Evolutionary conservation across 2,797 vertebrate genomes (phyloP).

Genomic region (Florisuga fusca): DNA sequence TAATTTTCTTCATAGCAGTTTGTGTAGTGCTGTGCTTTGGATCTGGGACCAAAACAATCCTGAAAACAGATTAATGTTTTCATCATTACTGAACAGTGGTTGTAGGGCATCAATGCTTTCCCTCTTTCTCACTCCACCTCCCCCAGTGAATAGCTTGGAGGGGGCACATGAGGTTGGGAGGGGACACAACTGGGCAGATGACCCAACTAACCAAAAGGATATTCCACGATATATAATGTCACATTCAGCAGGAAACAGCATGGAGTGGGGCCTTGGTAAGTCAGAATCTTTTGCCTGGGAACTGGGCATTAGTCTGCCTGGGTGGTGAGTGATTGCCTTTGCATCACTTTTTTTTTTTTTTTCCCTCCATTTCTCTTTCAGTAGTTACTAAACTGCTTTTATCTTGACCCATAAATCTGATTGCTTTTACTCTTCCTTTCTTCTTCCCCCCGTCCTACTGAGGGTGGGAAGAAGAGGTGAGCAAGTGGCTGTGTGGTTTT

Average conservation of each 20-base stretch:
- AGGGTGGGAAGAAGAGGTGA: neutral
- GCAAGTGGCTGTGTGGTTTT: neutral
- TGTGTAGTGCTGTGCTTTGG: neutral
- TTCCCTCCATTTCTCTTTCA: neutral
- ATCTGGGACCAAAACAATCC: neutral
- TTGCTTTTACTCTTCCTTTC: neutral
- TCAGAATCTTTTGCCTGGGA: neutral
- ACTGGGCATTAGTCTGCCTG: neutral
- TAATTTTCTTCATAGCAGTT: neutral
- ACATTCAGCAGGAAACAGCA: neutral
- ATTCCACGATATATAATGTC: accelerated
- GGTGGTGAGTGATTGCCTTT: neutral
- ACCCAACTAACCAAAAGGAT: neutral
- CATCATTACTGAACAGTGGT: neutral
- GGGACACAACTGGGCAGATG: neutral
- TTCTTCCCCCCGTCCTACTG: neutral
- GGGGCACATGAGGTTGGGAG: neutral
- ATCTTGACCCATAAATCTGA: neutral
- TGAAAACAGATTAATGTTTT: neutral
- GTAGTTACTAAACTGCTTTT: neutral
- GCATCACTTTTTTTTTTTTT: neutral
- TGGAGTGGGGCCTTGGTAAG: neutral
- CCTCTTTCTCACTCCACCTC: neutral
- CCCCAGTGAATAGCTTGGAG: accelerated
- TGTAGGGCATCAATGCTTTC: neutral